Evolutionary conservation across 2,888 invertebrate genomes (phyloP), one percentile per base, ranked within the genome.

Genomic region (Temnothorax rugatulus): DNA sequence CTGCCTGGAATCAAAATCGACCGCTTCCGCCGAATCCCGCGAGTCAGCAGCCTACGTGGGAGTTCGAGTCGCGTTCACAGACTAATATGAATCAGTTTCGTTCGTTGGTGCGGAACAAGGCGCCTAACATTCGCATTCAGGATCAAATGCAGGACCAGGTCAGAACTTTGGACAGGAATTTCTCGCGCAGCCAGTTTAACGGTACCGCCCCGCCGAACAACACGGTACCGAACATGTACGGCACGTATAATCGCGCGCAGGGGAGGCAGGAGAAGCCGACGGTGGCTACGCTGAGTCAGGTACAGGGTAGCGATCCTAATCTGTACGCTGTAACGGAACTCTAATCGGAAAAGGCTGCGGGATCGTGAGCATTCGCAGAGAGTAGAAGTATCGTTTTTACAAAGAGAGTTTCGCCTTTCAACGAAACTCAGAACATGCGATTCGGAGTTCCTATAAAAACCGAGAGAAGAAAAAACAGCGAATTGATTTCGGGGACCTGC

Each of bases 271-370:
- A 95, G 63, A 94, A 95, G 82, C 84, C 92, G 50, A 90, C 92
- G 4, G 93, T 94, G 44, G 92, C 94, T 8, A 94, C 94, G 59
- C 89, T 95, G 25, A 93, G 94, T 82, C 95, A 95, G 88, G 95
- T 95, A 38, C 95, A 95, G 84, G 94, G 95, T 57, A 95, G 95
- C 88, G 95, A 95, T 91, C 95, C 95, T 8, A 95, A 97, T 94
- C 94, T 97, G 88, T 97, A 97, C 93, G 97, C 97, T 73, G 97
- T 98, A 89, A 97, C 98, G 82, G 97, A 96, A 93, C 95, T 90
- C 52, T 90, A 90, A 90, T 84, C 52, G n/a, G 8, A 47, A 79
- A 18, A 57, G 11, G 52, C 54, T 25, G 66, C n/a, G 25, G 11
- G 18, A 57, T 57, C 44, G 21, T 47, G 54, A 66, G 15, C 71